These are phyloP conservation scores for Seira ritae DNA, from an alignment of 2,888 invertebrate species.

Conservation along the genomic window DNA sequence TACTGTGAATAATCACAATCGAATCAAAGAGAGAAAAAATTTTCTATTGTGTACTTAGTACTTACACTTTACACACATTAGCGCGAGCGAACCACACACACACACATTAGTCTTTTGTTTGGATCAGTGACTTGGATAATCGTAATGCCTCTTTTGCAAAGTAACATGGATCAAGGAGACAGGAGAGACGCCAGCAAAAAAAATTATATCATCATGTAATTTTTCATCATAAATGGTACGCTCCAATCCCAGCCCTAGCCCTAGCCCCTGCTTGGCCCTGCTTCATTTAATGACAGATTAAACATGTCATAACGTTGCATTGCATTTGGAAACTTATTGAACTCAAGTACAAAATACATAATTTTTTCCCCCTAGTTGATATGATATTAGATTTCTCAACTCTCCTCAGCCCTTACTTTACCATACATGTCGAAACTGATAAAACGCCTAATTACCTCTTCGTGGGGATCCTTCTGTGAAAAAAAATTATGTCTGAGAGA, in stretches of 20 bases:
- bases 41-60: neutral
- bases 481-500: conserved; percentile 8
- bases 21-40: neutral
- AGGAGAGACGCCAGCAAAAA: conserved; percentile 1
- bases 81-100: neutral
- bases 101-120: neutral
- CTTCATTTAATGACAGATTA: conserved; percentile 24
- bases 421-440: conserved; percentile 54
- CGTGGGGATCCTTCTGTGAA: conserved; percentile 27
- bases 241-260: neutral
- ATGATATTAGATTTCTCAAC: neutral
- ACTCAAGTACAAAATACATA: too few relatives aligned
- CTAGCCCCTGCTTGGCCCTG: too few relatives aligned
- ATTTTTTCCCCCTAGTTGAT: neutral
- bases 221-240: conserved; percentile 7
- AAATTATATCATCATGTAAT: conserved; percentile 23
- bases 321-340: conserved; percentile 28
- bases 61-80: neutral
- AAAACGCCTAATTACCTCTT: conserved; percentile 52
- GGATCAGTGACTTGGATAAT: conserved; percentile 13
- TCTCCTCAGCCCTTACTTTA: conserved; percentile 33
- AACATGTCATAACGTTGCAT: neutral
- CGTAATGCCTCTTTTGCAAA: neutral
- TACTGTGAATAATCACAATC: conserved; percentile 3
- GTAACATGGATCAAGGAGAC: neutral